Conservation (phyloP, 1,140 invertebrate genomes). For the Heliconius hermathena region DNA sequence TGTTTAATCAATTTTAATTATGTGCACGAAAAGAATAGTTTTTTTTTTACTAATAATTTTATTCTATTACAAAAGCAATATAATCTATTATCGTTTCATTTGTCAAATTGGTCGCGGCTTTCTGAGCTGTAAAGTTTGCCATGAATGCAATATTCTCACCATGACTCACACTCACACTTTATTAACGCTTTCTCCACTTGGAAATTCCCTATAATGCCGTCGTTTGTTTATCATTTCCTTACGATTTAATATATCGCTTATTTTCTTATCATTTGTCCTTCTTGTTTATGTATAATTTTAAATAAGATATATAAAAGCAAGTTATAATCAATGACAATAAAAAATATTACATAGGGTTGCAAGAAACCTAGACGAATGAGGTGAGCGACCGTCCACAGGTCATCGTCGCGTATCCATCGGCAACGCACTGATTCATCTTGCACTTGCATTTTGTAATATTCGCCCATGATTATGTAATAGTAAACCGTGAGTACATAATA, state of each 20-base stretch:
- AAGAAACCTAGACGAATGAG: constrained; percentile 46
- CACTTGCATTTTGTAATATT: constrained; percentile 54
- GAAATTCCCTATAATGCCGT: constrained; percentile 34
- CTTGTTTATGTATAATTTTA: background rate
- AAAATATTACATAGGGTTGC: background rate
- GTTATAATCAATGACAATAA: background rate
- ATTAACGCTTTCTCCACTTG: constrained; percentile 23
- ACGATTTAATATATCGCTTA: background rate
- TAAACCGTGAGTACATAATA: background rate
- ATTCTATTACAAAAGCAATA: too few relatives aligned
- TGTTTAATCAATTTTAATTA: too few relatives aligned
- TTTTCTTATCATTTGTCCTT: background rate
- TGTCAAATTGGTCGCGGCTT: too few relatives aligned
- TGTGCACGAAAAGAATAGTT: too few relatives aligned
- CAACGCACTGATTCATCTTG: constrained; percentile 59
- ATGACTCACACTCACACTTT: too few relatives aligned
- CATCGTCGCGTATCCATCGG: constrained; percentile 50
- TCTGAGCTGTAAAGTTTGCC: too few relatives aligned
- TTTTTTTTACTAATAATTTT: too few relatives aligned
- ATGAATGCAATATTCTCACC: too few relatives aligned
- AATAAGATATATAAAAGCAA: background rate
- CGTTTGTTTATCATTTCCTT: background rate
- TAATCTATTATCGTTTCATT: too few relatives aligned
- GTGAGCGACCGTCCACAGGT: constrained; percentile 68
- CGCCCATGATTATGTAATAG: background rate